Base-by-base conservation (phyloP, 2,888 invertebrate genomes). In the Agrotis ipsilon region DNA sequence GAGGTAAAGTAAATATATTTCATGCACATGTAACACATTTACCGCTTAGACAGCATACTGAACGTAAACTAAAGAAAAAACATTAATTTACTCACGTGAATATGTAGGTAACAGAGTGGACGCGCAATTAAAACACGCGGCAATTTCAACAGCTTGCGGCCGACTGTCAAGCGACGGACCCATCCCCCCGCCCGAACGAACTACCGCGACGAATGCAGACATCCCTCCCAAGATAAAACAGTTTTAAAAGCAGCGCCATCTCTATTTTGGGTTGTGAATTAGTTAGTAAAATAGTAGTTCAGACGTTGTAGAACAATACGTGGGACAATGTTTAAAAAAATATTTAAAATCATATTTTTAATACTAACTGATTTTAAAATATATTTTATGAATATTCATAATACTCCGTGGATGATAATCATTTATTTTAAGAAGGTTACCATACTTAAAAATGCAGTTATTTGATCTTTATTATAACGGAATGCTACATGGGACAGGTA, bases 101-200 rank as follows among this genome's bases (percentile, higher is more conserved):
- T 32, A 13, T 2, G 14, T 45, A 45, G 45, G 45, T 45, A 45
- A 48, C 48, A 48, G 11, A 48, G 48, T 48, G 48, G n/a, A 48
- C 19, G 48, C 48, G 16, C 48, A 48, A 48, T 48, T 18, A 48
- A 19, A 48, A 48, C 48, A 48, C 48, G 48, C 48, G 19, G n/a
- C 48, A 18, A n/a, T n/a, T 48, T 48, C 48, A 48, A 48, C 9
- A n/a, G n/a, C 48, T 48, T 16, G 48, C 48, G 48, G n/a, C 19
- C n/a, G 48, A 48, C 48, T 48, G 48, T 9, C 48, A 16, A 18
- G 18, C 16, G 18, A 18, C 16, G 48, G n/a, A 48, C 48, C 48
- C 48, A n/a, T 48, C 48, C 48, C 43, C 48, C n/a, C 48, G 48
- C n/a, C n/a, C n/a, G n/a, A 48, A n/a, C 48, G 48, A n/a, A n/a